Percentiles rank a stretch among this genome's conserved stretches.
These are phyloP conservation scores for Solen grandis DNA, from an alignment of 1,140 invertebrate genomes.

Conservation along the genomic window DNA sequence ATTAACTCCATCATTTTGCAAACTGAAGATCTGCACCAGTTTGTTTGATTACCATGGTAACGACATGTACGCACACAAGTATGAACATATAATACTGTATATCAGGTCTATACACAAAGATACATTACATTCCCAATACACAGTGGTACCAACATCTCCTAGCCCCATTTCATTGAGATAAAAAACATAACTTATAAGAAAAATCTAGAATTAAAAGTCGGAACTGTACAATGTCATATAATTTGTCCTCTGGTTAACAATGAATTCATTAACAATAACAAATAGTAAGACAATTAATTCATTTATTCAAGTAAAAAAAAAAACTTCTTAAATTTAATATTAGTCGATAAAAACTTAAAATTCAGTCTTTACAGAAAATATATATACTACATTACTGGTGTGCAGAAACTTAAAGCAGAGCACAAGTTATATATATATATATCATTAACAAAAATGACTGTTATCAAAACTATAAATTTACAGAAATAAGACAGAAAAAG, in stretches of 20 bases:
- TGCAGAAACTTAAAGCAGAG: too few relatives aligned
- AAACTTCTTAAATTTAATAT: too few relatives aligned
- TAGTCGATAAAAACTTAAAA: too few relatives aligned
- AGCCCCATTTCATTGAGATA: neutral
- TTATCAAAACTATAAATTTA: too few relatives aligned
- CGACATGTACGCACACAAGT: neutral
- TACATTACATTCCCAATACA: neutral
- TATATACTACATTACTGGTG: too few relatives aligned
- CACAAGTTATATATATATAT: too few relatives aligned
- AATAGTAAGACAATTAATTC: neutral
- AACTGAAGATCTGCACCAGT: neutral
- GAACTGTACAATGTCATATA: neutral
- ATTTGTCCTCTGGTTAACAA: neutral
- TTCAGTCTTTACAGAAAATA: too few relatives aligned
- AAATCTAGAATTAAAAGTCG: neutral
- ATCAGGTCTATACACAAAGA: conserved; percentile 39
- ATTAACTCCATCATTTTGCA: neutral
- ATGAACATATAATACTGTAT: conserved; percentile 56
- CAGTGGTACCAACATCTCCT: neutral
- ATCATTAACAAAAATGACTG: too few relatives aligned
- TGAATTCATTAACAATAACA: neutral
- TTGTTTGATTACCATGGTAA: conserved; percentile 23
- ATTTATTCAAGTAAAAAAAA: too few relatives aligned
- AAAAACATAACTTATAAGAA: neutral
- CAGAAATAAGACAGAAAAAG: too few relatives aligned